phyloP scores from a whole-genome alignment of 2,113 vertebrate genomes.

The Pachycephala philippinensis region DNA sequence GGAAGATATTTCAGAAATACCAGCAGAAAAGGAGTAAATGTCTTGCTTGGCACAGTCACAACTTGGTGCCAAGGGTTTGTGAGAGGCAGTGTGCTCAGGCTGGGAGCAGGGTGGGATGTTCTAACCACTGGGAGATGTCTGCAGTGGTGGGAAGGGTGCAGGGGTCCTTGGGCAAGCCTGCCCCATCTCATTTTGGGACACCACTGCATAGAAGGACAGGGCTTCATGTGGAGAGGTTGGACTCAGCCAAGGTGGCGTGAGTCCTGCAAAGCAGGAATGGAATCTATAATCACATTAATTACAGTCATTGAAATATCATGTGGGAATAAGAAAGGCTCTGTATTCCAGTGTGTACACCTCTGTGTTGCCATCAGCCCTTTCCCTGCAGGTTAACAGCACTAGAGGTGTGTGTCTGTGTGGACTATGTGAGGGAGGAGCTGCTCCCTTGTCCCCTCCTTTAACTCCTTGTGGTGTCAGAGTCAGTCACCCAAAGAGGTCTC shows the following conservation, averaged over 20 bases:
- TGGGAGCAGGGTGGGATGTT: not conserved
- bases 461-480: not conserved
- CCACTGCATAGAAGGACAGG: not conserved
- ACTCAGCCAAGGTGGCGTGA: not conserved
- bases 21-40: not conserved
- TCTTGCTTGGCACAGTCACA: not conserved
- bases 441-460: not conserved
- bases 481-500: not conserved
- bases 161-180: not conserved
- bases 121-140: not conserved
- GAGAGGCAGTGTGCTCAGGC: not conserved
- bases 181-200: not conserved
- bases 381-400: not conserved
- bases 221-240: not conserved
- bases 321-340: not conserved
- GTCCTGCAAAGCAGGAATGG: not conserved
- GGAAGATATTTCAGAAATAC: not conserved
- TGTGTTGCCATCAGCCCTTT: not conserved
- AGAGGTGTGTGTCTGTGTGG: rapidly evolving
- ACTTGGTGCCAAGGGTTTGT: not conserved
- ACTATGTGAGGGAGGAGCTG: not conserved
- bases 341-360: not conserved
- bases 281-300: not conserved
- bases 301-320: not conserved
- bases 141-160: not conserved